These are phyloP conservation scores for Micrasema longulum DNA, from an alignment of 1,140 invertebrate genomes.

Conservation along the genomic window DNA sequence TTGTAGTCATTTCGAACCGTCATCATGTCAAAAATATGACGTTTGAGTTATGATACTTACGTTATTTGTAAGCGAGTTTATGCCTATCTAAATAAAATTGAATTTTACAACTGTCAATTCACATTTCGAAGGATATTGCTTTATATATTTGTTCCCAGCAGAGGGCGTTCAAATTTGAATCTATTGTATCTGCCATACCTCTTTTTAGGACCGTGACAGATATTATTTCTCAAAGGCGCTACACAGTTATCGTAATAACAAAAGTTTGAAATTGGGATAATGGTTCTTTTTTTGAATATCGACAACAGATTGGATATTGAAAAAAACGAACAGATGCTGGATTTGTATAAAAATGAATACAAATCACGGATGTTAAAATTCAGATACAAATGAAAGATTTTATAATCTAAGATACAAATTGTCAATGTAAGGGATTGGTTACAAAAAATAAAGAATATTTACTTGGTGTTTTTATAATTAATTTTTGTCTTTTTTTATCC, in stretches of 20 bases:
- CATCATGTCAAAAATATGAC: background rate
- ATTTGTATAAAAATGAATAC: background rate
- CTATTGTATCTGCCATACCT: slow-evolving; percentile 6
- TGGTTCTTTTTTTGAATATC: background rate
- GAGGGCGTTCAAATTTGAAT: slow-evolving; percentile 15
- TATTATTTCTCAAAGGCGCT: background rate
- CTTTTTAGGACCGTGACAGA: slow-evolving; percentile 6
- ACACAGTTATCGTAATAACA: background rate
- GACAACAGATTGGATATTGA: background rate
- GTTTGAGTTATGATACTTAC: slow-evolving; percentile 5
- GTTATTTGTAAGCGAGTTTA: background rate
- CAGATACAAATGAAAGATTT: background rate
- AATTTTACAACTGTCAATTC: background rate
- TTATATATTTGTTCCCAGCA: background rate
- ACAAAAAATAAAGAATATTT: background rate
- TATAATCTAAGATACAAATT: background rate
- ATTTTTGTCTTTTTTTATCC: too few relatives aligned
- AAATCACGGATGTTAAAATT: background rate
- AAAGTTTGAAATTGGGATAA: background rate
- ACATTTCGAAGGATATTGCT: background rate
- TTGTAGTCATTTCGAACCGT: too few relatives aligned
- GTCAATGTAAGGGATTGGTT: background rate
- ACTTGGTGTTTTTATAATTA: too few relatives aligned
- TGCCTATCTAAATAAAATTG: background rate
- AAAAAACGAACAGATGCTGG: background rate